A percentile compares a stretch with the other conserved stretches of the same genome.
phyloP scores from a whole-genome alignment of 2,888 invertebrate species.

The Tipula confusa region DNA sequence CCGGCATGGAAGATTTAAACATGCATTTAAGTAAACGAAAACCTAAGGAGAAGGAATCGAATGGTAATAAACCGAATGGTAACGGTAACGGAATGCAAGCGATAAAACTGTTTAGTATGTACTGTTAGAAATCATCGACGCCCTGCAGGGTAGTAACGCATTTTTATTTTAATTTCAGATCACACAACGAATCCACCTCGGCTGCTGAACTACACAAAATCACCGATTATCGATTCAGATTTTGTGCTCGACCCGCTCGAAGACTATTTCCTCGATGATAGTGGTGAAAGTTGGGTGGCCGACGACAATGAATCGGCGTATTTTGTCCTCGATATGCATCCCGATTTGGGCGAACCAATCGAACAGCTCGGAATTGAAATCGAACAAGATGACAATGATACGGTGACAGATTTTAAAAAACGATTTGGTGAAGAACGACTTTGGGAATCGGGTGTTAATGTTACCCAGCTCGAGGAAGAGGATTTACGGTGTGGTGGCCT shows the following conservation, averaged over 20 bases:
- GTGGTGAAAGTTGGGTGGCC: slow-evolving; percentile 50
- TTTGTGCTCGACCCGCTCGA: not conserved
- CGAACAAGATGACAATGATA: slow-evolving; percentile 68
- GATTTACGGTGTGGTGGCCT: slow-evolving; percentile 72
- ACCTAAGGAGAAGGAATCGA: slow-evolving; percentile 48
- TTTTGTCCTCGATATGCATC: slow-evolving; percentile 66
- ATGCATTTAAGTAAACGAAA: slow-evolving; percentile 56
- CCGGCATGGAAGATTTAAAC: slow-evolving; percentile 54
- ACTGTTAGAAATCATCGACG: not conserved
- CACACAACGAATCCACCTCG: not conserved
- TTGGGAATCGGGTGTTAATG: slow-evolving; percentile 63
- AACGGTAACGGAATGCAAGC: not conserved
- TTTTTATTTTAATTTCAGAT: slow-evolving; percentile 8
- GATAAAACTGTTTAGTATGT: not conserved
- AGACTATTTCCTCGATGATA: slow-evolving; percentile 37
- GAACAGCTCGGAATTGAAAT: slow-evolving; percentile 73
- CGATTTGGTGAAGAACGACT: slow-evolving; percentile 64
- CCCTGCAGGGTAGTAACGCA: not conserved
- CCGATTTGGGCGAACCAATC: slow-evolving; percentile 67
- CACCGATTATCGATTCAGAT: not conserved
- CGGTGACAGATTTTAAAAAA: slow-evolving; percentile 68
- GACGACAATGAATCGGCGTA: slow-evolving; percentile 52
- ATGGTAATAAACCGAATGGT: not conserved
- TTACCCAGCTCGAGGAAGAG: slow-evolving; percentile 67
- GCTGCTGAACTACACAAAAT: not conserved